Conservation (phyloP, 2,888 invertebrate species). For the Pristionchus fissidentatus region DNA sequence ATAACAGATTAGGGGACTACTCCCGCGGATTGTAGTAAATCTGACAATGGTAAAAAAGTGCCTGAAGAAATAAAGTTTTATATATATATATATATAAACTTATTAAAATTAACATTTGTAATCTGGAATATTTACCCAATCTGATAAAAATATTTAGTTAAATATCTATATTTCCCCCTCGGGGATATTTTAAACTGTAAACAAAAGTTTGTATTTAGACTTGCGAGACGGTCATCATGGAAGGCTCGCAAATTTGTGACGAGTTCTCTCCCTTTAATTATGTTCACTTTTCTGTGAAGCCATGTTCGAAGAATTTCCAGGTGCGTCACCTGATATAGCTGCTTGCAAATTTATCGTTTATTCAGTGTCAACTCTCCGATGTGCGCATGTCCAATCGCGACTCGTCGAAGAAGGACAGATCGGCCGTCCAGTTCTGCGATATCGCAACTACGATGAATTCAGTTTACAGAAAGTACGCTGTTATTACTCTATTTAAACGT, state of each 20-base stretch:
- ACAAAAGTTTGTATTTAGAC: background rate
- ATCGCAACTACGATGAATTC: slow-evolving; percentile 4
- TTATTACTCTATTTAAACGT: background rate
- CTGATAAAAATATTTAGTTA: no score
- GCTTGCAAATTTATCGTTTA: background rate
- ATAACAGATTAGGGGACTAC: no score
- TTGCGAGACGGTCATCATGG: slow-evolving; percentile 14
- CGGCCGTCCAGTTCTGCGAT: slow-evolving; percentile 4
- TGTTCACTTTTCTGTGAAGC: background rate
- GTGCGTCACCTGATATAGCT: no score
- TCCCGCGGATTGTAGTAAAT: no score
- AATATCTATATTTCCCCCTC: no score
- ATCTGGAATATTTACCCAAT: no score
- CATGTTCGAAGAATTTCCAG: background rate
- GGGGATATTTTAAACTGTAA: no score
- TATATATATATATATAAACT: no score
- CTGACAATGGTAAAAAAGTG: no score
- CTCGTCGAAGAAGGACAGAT: background rate
- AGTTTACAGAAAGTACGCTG: background rate
- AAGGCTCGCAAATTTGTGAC: background rate
- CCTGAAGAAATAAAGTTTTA: no score
- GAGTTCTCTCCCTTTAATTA: background rate
- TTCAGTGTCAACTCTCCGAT: background rate
- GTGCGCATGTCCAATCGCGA: background rate
- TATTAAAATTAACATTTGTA: no score